Base-by-base conservation (phyloP, 2,888 invertebrate genomes). In the Scrobipalpa atriplicella region DNA sequence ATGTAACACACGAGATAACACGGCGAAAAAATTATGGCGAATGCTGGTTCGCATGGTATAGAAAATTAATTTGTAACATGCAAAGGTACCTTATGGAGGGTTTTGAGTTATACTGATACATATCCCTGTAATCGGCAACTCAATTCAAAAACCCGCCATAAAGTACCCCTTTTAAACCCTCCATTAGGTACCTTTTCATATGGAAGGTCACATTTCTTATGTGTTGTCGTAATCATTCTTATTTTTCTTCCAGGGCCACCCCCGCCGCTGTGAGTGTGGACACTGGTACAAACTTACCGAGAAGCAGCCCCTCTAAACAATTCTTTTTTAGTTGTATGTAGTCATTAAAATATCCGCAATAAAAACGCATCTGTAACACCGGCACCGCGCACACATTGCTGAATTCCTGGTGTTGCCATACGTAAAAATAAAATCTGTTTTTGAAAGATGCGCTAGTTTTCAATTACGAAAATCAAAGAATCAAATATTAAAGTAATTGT, bases 261-360 rank as follows among this genome's bases (percentile, higher is more conserved):
- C 98, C 69, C 97, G 96, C 83, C 95, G 99, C 78, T 99, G 99
- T 84, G 97, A 97, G 84, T 99, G 99, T 87, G 99, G 99, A 67
- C 96, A 98, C 86, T 99, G 98, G 98, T 99, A 98, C 94, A 97
- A 98, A 93, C 94, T 99, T 78, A 95, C 96, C 68, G 96, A 96
- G 87, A 96, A 96, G 89, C 93, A 94, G 72, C 95, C 95, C 73
- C 82, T 95, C 80, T 96, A 95, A 95, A 75, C 81, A 88, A 79
- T 85, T 81, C 78, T 75, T 80, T 78, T 75, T 84, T 87, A 86
- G 83, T 81, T 77, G 78, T 78, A 78, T 72, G 90, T 90, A 90
- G 91, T 88, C 82, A 75, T 81, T 47, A 47, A 47, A 72, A 64
- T 79, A 83, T 78, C 79, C 78, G 83, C 84, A 84, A 80, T 80